These are phyloP conservation scores for Porites rus DNA, from an alignment of 92 coral and sea anemone genomes.

Conservation along the genomic window DNA sequence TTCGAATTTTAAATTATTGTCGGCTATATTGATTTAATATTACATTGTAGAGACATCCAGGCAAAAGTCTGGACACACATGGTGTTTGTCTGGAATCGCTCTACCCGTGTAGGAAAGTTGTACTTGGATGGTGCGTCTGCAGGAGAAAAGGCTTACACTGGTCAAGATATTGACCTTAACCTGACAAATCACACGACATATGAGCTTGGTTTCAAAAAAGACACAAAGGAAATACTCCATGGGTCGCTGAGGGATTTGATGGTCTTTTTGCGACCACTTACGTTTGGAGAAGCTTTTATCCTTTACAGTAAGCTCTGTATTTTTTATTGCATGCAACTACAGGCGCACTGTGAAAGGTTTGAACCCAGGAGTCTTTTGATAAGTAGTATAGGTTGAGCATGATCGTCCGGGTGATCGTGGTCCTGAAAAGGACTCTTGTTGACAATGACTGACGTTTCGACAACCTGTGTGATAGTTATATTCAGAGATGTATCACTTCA, in stretches of 20 bases:
- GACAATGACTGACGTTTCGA: no score
- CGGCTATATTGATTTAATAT: background rate
- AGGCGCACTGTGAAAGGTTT: no score
- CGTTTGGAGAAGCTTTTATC: conserved; percentile 25
- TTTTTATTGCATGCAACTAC: background rate
- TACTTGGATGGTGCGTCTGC: conserved; percentile 7
- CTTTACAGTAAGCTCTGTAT: conserved; percentile 44
- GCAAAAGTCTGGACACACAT: conserved; percentile 52
- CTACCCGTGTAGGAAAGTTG: conserved; percentile 14
- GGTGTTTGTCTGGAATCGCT: conserved; percentile 57
- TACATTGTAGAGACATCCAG: background rate
- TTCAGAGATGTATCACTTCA: no score
- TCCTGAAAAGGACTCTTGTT: no score
- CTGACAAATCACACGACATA: conserved; percentile 62
- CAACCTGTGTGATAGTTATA: no score
- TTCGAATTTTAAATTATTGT: no score
- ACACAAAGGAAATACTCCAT: conserved; percentile 32
- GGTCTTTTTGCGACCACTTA: conserved; percentile 41
- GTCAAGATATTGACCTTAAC: conserved; percentile 44
- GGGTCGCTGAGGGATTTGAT: conserved; percentile 63
- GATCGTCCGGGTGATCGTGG: no score
- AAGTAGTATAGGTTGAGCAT: no score
- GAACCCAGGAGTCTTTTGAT: no score
- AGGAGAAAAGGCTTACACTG: background rate
- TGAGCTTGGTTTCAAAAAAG: conserved; percentile 60